phyloP scores from a whole-genome alignment of 1,140 invertebrate genomes.

The Ceratina australensis region DNA sequence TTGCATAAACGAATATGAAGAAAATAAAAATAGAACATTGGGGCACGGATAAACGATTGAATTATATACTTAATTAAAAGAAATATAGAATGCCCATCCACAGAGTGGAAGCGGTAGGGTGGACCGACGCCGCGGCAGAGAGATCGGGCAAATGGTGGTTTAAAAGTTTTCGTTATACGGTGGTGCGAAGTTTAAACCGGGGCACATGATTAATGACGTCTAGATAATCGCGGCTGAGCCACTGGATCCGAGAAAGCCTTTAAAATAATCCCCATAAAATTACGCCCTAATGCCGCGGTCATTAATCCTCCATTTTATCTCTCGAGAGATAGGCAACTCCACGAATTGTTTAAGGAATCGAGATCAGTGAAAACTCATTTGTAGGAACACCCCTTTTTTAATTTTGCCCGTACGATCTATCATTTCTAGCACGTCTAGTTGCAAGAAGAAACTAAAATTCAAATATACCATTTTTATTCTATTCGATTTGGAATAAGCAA shows the following conservation, averaged over 20 bases:
- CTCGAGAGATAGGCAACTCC: slow-evolving; percentile 31
- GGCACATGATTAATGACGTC: slow-evolving; percentile 71
- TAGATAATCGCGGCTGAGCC: slow-evolving; percentile 69
- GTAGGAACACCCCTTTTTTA: too few species aligned
- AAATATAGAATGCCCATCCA: not conserved
- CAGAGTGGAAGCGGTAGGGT: not conserved
- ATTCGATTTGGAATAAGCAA: too few species aligned
- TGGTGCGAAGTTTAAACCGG: slow-evolving; percentile 60
- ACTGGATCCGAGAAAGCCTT: slow-evolving; percentile 69
- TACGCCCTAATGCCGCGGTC: slow-evolving; percentile 68
- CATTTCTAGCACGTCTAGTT: too few species aligned
- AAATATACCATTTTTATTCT: too few species aligned
- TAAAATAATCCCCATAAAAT: slow-evolving; percentile 74
- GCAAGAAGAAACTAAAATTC: too few species aligned
- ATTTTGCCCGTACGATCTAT: too few species aligned
- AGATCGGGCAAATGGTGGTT: slow-evolving; percentile 55
- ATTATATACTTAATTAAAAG: too few species aligned
- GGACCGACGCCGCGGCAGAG: slow-evolving; percentile 18
- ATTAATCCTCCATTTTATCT: slow-evolving; percentile 69
- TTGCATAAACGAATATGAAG: too few species aligned
- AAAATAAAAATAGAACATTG: too few species aligned
- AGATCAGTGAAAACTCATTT: slow-evolving; percentile 35
- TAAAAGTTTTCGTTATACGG: slow-evolving; percentile 56
- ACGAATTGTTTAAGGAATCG: slow-evolving; percentile 38
- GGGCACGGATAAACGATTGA: too few species aligned